These are phyloP conservation scores for Hedychridium roseum DNA, from an alignment of 2,888 invertebrate genomes.

Conservation along the genomic window DNA sequence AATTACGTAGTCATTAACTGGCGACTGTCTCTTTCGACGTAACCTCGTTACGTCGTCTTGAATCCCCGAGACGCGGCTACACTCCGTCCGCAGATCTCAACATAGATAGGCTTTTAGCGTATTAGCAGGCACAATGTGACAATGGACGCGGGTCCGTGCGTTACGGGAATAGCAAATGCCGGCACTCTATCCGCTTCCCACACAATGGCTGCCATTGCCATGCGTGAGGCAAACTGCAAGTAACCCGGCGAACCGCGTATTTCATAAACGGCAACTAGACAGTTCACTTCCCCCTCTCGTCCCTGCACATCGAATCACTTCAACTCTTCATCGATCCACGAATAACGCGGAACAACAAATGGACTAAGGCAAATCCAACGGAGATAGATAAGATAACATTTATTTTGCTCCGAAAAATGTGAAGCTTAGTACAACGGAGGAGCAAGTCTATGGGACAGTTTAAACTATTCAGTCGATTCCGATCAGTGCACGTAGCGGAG, in stretches of 20 bases:
- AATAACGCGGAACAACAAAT: too few species aligned
- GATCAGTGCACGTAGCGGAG: too few species aligned
- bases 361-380: too few species aligned
- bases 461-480: too few species aligned
- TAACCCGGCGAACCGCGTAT: constrained; percentile 57
- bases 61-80: constrained; percentile 55
- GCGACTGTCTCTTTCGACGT: constrained; percentile 59
- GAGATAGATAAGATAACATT: too few species aligned
- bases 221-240: constrained; percentile 40
- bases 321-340: too few species aligned
- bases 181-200: constrained; percentile 56
- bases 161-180: constrained; percentile 60
- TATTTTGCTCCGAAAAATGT: too few species aligned
- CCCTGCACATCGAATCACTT: too few species aligned
- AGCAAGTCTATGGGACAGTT: too few species aligned
- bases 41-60: constrained; percentile 58
- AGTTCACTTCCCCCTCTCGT: not conserved
- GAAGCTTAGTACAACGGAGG: too few species aligned
- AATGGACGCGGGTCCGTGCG: constrained; percentile 56
- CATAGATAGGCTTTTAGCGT: constrained; percentile 64
- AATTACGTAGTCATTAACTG: constrained; percentile 59
- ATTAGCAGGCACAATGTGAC: constrained; percentile 62
- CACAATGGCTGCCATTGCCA: constrained; percentile 38
- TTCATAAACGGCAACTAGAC: constrained; percentile 50
- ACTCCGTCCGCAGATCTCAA: constrained; percentile 60